Evolutionary conservation across 2,113 vertebrate genomes (phyloP), one percentile per base, ranked within the genome.

Genomic region (Leptobrachium ailaonicum): DNA sequence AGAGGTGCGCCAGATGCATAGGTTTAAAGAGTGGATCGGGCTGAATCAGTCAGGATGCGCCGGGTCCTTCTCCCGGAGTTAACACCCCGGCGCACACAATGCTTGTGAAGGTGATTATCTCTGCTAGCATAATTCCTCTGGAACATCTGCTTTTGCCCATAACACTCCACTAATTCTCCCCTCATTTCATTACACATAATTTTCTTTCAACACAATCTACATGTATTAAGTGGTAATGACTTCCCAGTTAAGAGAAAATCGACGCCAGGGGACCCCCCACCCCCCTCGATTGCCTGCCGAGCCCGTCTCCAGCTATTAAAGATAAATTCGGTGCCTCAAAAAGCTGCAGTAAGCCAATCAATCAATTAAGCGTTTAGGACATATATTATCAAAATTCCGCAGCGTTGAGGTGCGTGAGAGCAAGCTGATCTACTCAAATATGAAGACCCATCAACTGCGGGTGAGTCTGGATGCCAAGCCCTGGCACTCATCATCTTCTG

Each of bases 241-340:
- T 96, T 96, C 94, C 94, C 90, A 93, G 94, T 96, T 96, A 96
- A 97, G 94, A 97, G 95, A 95, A 97, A 97, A 97, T 96, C 95
- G 94, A 96, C 94, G 94, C 94, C 95, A 93, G 91, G 95, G 95
- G 95, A 96, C 94, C 88, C 88, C 89, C 92, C 88, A 89, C 90
- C 20, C 47, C 47, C 47, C 86, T 90, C 90, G 87, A 92, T 93
- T 94, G 92, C 91, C 92, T 91, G 89, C 92, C 84, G 89, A 92
- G 90, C 90, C 94, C 89, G 91, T 93, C 93, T 94, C 91, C 89
- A 89, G 94, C 94, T 96, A 95, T 94, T 93, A 92, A 95, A 95
- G 95, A 95, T 94, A 95, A 95, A 96, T 96, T 92, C 89, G 87
- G 92, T 92, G 89, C 87, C 91, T 93, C 91, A 89, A 92, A 93